phyloP scores from a whole-genome alignment of 1,140 invertebrate genomes.

The Zaprionus camerounensis region DNA sequence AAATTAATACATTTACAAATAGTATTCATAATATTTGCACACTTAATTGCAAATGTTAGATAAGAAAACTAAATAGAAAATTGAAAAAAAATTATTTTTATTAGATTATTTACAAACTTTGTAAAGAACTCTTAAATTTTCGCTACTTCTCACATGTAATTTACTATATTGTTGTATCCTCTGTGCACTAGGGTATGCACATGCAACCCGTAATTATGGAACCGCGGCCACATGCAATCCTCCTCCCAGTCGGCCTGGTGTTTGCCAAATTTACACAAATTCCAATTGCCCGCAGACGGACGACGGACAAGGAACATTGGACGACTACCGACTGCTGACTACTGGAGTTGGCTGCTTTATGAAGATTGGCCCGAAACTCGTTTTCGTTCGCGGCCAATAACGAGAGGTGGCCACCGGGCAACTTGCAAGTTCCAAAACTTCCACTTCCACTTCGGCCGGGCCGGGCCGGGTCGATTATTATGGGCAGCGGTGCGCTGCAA shows the following conservation, averaged over 20 bases:
- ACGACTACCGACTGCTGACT: constrained; percentile 17
- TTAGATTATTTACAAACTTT: background rate
- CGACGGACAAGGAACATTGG: constrained; percentile 19
- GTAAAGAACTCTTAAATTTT: background rate
- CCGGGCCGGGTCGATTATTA: constrained; percentile 67
- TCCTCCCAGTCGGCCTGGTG: constrained; percentile 26
- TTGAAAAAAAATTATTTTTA: background rate
- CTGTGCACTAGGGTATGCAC: constrained; percentile 12
- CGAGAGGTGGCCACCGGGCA: constrained; percentile 23
- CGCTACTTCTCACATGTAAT: background rate
- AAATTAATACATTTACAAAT: no score
- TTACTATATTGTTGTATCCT: constrained; percentile 1
- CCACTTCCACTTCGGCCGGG: background rate
- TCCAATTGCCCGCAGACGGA: constrained; percentile 39
- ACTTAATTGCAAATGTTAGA: no score
- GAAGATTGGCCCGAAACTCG: constrained; percentile 57
- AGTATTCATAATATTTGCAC: no score
- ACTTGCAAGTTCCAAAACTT: constrained; percentile 22
- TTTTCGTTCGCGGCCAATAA: constrained; percentile 34
- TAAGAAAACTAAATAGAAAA: no score
- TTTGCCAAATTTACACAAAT: constrained; percentile 80
- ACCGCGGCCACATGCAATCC: constrained; percentile 33
- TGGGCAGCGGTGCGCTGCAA: constrained; percentile 78
- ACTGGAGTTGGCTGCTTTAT: constrained; percentile 47
- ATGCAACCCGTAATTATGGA: constrained; percentile 67